phyloP scores from a whole-genome alignment of 2,888 invertebrate genomes.

The Augiades crinisus region DNA sequence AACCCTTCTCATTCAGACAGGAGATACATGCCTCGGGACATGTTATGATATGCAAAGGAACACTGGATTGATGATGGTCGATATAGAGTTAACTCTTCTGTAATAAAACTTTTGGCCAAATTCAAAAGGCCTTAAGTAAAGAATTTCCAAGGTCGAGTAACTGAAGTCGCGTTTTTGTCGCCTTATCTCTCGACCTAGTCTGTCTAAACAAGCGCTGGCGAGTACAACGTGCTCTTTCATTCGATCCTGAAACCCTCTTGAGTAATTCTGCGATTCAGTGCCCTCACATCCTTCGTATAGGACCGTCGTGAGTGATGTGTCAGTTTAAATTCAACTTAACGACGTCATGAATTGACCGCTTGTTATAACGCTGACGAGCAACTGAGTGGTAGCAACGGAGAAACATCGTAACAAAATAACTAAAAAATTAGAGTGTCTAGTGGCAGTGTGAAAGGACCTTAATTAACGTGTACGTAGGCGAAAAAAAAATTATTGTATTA shows the following conservation, averaged over 20 bases:
- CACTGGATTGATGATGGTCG: too few relatives aligned
- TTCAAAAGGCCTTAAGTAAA: too few relatives aligned
- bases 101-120: too few relatives aligned
- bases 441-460: not conserved
- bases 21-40: too few relatives aligned
- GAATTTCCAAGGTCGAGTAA: slow-evolving; percentile 8
- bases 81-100: too few relatives aligned
- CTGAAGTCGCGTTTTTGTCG: too few relatives aligned
- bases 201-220: slow-evolving; percentile 35
- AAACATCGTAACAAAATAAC: not conserved
- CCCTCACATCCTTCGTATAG: slow-evolving; percentile 4
- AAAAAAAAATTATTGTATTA: too few relatives aligned
- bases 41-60: too few relatives aligned
- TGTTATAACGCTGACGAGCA: not conserved
- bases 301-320: slow-evolving; percentile 9
- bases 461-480: too few relatives aligned
- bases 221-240: slow-evolving; percentile 27
- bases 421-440: too few relatives aligned
- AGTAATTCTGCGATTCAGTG: slow-evolving; percentile 25
- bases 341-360: not conserved
- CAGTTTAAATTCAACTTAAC: not conserved
- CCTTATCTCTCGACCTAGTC: slow-evolving; percentile 36
- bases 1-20: too few relatives aligned
- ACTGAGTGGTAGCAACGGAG: not conserved
- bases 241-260: not conserved